Conservation (phyloP, 2,113 vertebrate species). For the Erinaceus europaeus region DNA sequence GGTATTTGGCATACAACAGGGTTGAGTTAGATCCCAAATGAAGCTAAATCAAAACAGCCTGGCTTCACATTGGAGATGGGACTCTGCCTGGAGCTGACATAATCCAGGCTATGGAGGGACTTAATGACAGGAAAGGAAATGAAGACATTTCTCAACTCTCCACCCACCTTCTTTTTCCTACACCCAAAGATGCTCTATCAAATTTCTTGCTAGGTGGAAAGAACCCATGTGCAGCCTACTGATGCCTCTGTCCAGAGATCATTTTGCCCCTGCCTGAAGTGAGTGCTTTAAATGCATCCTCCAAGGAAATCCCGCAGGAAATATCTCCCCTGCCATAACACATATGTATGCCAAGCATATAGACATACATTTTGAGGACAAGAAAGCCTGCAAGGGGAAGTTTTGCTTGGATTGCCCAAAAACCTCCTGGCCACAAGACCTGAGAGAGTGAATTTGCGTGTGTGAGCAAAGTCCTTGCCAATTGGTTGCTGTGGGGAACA, state of each 20-base stretch:
- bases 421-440: background rate
- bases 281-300: background rate
- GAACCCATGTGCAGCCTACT: background rate
- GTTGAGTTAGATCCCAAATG: slow-evolving; percentile 65
- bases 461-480: slow-evolving; percentile 30
- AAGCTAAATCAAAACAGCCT: slow-evolving; percentile 64
- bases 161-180: background rate
- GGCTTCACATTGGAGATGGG: slow-evolving; percentile 37
- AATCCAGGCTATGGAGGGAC: slow-evolving; percentile 13
- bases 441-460: background rate
- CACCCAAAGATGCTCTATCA: background rate
- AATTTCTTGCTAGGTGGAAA: background rate
- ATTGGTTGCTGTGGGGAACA: slow-evolving; percentile 1
- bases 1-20: slow-evolving; percentile 62
- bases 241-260: background rate
- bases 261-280: slow-evolving; percentile 8
- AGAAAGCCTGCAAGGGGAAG: background rate
- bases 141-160: slow-evolving; percentile 59
- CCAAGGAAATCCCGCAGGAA: slow-evolving; percentile 9
- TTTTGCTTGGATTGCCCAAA: background rate
- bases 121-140: slow-evolving; percentile 56
- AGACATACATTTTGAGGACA: background rate
- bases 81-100: slow-evolving; percentile 46
- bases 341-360: background rate
- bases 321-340: background rate